These are phyloP conservation scores for Discoglossus pictus DNA, from an alignment of 2,797 vertebrate genomes.

Conservation along the genomic window DNA sequence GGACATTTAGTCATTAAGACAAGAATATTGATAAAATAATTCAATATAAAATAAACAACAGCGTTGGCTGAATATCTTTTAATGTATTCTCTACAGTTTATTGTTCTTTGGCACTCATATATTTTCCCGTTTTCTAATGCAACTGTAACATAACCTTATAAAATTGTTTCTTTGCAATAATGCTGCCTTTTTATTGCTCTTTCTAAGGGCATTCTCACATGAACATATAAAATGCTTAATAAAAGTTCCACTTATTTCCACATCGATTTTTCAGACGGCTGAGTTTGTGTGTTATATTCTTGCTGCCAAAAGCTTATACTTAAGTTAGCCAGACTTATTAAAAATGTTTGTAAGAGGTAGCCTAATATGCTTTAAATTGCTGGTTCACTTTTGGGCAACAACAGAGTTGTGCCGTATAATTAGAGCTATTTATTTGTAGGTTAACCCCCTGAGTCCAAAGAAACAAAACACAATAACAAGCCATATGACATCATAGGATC, in stretches of 20 bases:
- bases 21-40: slow-evolving; percentile 63
- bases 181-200: slow-evolving; percentile 58
- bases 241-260: slow-evolving; percentile 53
- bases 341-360: slow-evolving; percentile 8
- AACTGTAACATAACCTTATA: slow-evolving; percentile 60
- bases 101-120: slow-evolving; percentile 57
- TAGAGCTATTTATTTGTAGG: too few relatives aligned
- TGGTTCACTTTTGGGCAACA: too few relatives aligned
- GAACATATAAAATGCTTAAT: slow-evolving; percentile 55
- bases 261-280: slow-evolving; percentile 47
- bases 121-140: slow-evolving; percentile 43
- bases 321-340: slow-evolving; percentile 30
- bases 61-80: slow-evolving; percentile 47
- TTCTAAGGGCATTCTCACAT: slow-evolving; percentile 58
- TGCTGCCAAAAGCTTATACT: slow-evolving; percentile 52
- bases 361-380: slow-evolving; percentile 11
- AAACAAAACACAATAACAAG: too few relatives aligned
- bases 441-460: too few relatives aligned
- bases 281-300: slow-evolving; percentile 47
- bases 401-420: too few relatives aligned
- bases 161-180: slow-evolving; percentile 55
- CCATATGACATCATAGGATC: too few relatives aligned
- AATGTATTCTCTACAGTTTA: slow-evolving; percentile 51
- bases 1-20: slow-evolving; percentile 61
- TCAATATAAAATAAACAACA: slow-evolving; percentile 59